Conservation (phyloP, 2,797 vertebrate genomes). For the Lutra lutra region DNA sequence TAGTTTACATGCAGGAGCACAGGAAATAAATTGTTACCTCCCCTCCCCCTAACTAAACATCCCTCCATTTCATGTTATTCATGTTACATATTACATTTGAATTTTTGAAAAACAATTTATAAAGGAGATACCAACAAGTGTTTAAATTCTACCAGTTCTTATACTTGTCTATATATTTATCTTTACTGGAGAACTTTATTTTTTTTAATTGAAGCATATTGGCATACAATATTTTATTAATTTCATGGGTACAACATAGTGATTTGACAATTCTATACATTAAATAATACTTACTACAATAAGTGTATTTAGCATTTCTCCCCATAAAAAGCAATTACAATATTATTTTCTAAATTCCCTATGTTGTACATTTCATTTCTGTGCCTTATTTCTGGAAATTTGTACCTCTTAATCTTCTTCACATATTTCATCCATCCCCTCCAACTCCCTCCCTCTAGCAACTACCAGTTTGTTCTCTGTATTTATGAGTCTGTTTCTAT, state of each 20-base stretch:
- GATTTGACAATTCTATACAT: not conserved
- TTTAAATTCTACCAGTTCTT: not conserved
- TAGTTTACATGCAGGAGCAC: not conserved
- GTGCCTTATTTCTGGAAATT: not conserved
- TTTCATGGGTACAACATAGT: not conserved
- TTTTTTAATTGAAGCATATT: not conserved
- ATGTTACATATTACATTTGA: not conserved
- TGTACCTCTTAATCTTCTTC: not conserved
- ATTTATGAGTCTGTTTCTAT: not conserved
- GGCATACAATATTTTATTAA: not conserved
- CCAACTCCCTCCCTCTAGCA: not conserved
- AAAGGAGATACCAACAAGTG: not conserved
- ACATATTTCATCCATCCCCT: not conserved
- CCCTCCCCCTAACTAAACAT: not conserved
- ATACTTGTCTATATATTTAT: not conserved
- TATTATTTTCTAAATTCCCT: not conserved
- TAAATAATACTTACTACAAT: not conserved
- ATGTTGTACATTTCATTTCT: not conserved
- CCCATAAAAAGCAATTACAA: not conserved
- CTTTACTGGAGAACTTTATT: not conserved
- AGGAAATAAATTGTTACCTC: not conserved
- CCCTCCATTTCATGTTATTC: not conserved
- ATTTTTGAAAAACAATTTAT: not conserved
- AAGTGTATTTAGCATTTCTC: not conserved
- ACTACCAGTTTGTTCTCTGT: not conserved